Conservation (phyloP, 2,113 vertebrate species). For the Ammodytes marinus region DNA sequence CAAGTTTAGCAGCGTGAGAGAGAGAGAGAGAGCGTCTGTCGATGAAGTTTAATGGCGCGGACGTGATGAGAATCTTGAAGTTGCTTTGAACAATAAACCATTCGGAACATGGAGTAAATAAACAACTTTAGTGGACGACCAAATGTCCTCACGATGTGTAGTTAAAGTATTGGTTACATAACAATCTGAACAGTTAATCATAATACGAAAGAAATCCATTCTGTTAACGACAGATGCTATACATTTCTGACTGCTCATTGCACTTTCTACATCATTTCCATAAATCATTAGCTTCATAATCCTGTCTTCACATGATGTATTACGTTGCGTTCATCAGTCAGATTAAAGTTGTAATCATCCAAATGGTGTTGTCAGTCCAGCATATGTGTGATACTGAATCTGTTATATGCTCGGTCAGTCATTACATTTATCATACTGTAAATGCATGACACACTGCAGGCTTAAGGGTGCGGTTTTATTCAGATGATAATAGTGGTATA, state of each 20-base stretch:
- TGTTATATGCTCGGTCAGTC: background rate
- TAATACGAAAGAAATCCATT: background rate
- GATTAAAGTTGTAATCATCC: background rate
- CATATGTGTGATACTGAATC: background rate
- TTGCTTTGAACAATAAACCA: background rate
- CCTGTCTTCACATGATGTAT: background rate
- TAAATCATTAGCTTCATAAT: conserved; percentile 5
- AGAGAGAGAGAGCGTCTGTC: background rate
- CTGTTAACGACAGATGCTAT: background rate
- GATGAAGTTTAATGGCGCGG: conserved; percentile 12
- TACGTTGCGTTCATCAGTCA: background rate
- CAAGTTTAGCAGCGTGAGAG: conserved; percentile 37
- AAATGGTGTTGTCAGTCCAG: background rate
- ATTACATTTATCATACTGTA: background rate
- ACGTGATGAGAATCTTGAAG: conserved; percentile 7
- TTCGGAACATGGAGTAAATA: background rate
- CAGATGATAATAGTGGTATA: background rate
- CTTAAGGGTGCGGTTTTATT: background rate
- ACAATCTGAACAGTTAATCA: background rate
- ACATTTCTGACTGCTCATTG: background rate
- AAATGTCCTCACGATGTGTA: background rate
- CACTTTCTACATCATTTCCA: background rate
- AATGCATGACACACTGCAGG: background rate
- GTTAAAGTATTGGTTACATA: conserved; percentile 13
- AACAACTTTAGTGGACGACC: background rate